Evolutionary conservation across 2,888 invertebrate species (phyloP).

Genomic region (Strigamia transsilvanica): DNA sequence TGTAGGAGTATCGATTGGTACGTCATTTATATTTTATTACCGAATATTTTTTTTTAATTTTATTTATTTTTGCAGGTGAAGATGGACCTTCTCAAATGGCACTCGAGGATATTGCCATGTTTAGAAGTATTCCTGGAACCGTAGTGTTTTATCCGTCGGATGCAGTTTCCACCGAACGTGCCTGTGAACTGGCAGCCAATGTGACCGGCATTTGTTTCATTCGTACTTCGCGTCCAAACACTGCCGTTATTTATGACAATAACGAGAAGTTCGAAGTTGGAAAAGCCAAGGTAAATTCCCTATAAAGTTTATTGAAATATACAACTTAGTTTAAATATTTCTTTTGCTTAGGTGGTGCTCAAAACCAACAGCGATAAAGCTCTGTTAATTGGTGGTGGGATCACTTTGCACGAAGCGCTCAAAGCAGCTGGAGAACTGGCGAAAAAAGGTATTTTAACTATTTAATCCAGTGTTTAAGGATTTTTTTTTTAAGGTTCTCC

Average conservation of each 20-base stretch:
- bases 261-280: constrained; percentile 81
- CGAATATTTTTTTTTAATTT: not conserved
- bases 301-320: not conserved
- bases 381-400: constrained; percentile 89
- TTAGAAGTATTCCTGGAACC: constrained; percentile 83
- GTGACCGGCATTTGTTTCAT: constrained; percentile 95
- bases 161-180: constrained; percentile 92
- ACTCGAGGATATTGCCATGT: constrained; percentile 96
- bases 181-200: constrained; percentile 95
- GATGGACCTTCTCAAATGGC: constrained; percentile 99
- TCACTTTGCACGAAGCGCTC: constrained; percentile 91
- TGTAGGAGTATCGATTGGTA: constrained; percentile 96
- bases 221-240: constrained; percentile 92
- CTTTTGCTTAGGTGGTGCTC: constrained; percentile 72
- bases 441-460: constrained; percentile 67
- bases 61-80: constrained; percentile 68
- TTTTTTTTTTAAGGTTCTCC: constrained; percentile 6
- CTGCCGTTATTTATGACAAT: constrained; percentile 83
- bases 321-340: constrained; percentile 20
- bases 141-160: constrained; percentile 80
- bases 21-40: constrained; percentile 57
- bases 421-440: constrained; percentile 80
- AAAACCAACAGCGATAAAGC: constrained; percentile 80
- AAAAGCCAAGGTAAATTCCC: constrained; percentile 66
- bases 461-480: not conserved